Conservation (phyloP, 2,888 invertebrate species). For the Drosophila prostipennis region DNA sequence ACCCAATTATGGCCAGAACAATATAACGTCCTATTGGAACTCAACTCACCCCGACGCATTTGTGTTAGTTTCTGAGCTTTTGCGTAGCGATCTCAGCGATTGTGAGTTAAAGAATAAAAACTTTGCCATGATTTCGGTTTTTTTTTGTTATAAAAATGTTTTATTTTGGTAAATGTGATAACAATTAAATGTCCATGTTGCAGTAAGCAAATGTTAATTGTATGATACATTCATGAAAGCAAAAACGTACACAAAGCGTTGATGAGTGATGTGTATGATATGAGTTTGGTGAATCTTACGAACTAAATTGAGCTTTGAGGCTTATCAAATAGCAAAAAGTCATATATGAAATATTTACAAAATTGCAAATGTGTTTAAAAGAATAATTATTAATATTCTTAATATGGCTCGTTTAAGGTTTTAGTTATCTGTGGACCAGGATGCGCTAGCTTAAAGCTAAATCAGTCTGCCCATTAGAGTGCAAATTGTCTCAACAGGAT, state of each 20-base stretch:
- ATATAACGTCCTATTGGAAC: conserved; percentile 37
- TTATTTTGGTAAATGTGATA: conserved; percentile 42
- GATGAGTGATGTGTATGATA: conserved; percentile 64
- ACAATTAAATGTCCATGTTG: conserved; percentile 41
- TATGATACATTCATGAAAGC: conserved; percentile 71
- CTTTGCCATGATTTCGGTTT: conserved; percentile 51
- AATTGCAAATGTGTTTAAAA: conserved; percentile 48
- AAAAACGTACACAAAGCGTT: conserved; percentile 78
- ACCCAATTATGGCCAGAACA: conserved; percentile 33
- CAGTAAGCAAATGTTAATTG: conserved; percentile 58
- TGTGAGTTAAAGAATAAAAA: conserved; percentile 62
- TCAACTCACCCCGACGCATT: conserved; percentile 79
- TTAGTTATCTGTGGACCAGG: conserved; percentile 39
- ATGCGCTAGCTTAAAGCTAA: conserved; percentile 44
- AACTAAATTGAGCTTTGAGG: conserved; percentile 43
- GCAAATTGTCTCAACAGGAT: neutral
- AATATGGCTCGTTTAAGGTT: conserved; percentile 10
- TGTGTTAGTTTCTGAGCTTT: conserved; percentile 81
- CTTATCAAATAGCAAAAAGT: conserved; percentile 41
- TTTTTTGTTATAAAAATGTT: conserved; percentile 42
- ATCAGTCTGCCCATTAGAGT: conserved; percentile 13
- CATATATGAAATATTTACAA: conserved; percentile 58
- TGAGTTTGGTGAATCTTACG: conserved; percentile 40
- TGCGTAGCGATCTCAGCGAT: conserved; percentile 52
- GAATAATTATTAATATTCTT: conserved; percentile 21